Percentiles rank a stretch among this genome's conserved stretches.
These are phyloP conservation scores for Nannoperca australis DNA, from an alignment of 2,797 vertebrate species.

Conservation along the genomic window DNA sequence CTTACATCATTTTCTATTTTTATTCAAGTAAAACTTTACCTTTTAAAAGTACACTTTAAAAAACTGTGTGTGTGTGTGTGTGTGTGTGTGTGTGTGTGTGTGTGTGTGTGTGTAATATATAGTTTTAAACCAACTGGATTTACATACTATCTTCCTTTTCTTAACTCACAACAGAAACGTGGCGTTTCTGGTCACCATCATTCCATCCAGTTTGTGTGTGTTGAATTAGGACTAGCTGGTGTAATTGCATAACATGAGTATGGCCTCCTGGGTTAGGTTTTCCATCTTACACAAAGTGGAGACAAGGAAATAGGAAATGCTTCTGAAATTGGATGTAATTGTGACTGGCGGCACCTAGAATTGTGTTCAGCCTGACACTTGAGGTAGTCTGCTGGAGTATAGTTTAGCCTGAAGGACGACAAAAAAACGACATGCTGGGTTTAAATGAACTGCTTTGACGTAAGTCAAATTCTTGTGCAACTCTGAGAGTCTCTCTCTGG, in stretches of 20 bases:
- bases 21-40: constrained; percentile 25
- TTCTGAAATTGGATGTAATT: constrained; percentile 80
- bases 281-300: constrained; percentile 79
- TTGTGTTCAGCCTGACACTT: constrained; percentile 69
- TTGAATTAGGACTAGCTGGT: constrained; percentile 77
- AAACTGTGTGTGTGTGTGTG: background rate
- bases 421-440: constrained; percentile 63
- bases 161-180: constrained; percentile 41
- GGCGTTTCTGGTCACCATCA: constrained; percentile 60
- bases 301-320: constrained; percentile 81
- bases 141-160: constrained; percentile 34
- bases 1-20: constrained; percentile 9
- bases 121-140: constrained; percentile 5
- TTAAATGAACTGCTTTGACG: constrained; percentile 71
- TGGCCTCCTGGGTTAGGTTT: constrained; percentile 74
- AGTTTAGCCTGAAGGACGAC: constrained; percentile 70
- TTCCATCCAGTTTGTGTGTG: constrained; percentile 60
- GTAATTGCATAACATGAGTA: constrained; percentile 78
- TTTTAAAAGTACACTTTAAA: constrained; percentile 3
- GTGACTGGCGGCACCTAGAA: constrained; percentile 75
- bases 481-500: constrained; percentile 60
- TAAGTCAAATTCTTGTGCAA: constrained; percentile 54
- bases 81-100: background rate
- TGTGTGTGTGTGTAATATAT: background rate
- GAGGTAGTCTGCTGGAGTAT: constrained; percentile 68